Percentiles rank a stretch among this genome's conserved stretches.
phyloP scores from a whole-genome alignment of 2,113 vertebrate species.

The Tyrannus savana region DNA sequence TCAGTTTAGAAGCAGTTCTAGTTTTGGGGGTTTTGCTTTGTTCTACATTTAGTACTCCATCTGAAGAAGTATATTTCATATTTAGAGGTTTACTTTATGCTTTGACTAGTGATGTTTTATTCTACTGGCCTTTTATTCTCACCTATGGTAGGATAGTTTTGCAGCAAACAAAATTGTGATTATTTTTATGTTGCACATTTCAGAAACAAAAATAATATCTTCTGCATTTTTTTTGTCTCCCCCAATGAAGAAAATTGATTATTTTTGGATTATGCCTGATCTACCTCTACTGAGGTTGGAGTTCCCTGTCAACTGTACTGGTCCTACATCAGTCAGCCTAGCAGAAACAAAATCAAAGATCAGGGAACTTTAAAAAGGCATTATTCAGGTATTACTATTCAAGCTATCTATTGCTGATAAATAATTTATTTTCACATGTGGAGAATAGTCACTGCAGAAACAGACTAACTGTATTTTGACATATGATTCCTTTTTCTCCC shows the following conservation, averaged over 20 bases:
- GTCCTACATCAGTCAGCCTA: not conserved
- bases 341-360: not conserved
- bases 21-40: not conserved
- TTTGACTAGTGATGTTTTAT: not conserved
- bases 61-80: not conserved
- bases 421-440: not conserved
- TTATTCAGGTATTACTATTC: not conserved
- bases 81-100: not conserved
- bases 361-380: not conserved
- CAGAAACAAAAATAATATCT: not conserved
- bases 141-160: not conserved
- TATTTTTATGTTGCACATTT: not conserved
- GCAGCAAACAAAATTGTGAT: not conserved
- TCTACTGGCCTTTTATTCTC: not conserved
- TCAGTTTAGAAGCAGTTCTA: not conserved
- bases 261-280: not conserved
- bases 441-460: slow-evolving; percentile 18
- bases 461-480: slow-evolving; percentile 50
- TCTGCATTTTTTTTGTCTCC: not conserved
- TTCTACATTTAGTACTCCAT: not conserved
- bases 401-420: not conserved
- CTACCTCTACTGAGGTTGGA: not conserved
- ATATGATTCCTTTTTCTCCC: not conserved
- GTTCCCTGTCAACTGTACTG: not conserved
- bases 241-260: not conserved